Evolutionary conservation across 2,797 vertebrate species (phyloP).

Genomic region (Acropternis orthonyx): DNA sequence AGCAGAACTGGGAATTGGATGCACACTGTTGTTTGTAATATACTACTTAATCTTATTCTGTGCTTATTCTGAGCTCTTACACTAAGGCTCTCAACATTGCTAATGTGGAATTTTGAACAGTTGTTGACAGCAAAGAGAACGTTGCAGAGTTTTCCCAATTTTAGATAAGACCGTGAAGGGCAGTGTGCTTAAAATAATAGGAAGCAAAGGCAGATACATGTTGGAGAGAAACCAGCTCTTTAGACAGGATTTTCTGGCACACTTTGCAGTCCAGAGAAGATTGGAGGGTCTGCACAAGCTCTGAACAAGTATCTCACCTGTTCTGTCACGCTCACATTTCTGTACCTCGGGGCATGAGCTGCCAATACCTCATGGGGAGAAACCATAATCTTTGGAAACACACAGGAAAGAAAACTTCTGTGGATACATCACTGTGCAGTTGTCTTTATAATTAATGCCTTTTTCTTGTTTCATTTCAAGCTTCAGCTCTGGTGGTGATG

Average conservation of each 20-base stretch:
- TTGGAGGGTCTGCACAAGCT: not conserved
- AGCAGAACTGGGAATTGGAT: not conserved
- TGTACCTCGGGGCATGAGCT: slow-evolving; percentile 20
- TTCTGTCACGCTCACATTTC: not conserved
- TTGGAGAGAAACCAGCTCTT: not conserved
- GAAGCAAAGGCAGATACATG: not conserved
- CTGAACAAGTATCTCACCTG: not conserved
- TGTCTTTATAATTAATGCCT: slow-evolving; percentile 25
- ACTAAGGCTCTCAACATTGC: not conserved
- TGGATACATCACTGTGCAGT: not conserved
- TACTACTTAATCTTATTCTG: not conserved
- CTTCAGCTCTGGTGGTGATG: not conserved
- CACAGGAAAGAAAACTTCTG: not conserved
- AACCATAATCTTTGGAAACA: not conserved
- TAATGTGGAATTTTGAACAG: not conserved
- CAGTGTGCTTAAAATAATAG: not conserved
- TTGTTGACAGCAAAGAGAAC: not conserved
- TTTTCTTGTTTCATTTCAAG: not conserved
- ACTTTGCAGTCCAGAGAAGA: not conserved
- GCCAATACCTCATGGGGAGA: not conserved
- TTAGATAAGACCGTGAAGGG: not conserved
- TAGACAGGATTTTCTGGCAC: not conserved
- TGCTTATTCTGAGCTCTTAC: not conserved
- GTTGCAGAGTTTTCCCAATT: not conserved
- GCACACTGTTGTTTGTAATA: not conserved